phyloP scores from a whole-genome alignment of 2,113 vertebrate genomes.

The Sturnus vulgaris region DNA sequence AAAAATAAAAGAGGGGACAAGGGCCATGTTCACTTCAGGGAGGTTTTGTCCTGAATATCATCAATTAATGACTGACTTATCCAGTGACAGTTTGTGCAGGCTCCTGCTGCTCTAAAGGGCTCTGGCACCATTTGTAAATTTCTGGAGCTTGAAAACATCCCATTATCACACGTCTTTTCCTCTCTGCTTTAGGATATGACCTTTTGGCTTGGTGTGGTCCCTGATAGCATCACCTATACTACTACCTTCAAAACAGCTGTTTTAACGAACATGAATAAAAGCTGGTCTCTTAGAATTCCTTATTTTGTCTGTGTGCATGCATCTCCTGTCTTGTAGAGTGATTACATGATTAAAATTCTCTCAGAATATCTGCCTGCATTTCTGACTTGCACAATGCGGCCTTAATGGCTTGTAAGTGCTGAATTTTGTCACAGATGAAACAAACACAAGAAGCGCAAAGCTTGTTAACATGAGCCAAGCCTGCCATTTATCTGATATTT shows the following conservation, averaged over 20 bases:
- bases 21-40: background rate
- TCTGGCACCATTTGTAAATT: background rate
- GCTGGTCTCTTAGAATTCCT: background rate
- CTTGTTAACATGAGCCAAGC: conserved; percentile 55
- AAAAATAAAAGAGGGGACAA: background rate
- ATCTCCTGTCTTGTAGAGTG: conserved; percentile 6
- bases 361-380: conserved; percentile 41
- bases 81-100: background rate
- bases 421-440: conserved; percentile 57
- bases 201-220: background rate
- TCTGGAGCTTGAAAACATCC: background rate
- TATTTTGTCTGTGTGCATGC: background rate
- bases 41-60: background rate
- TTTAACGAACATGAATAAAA: background rate
- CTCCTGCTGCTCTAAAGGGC: background rate
- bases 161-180: background rate
- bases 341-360: conserved; percentile 47
- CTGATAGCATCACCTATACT: background rate
- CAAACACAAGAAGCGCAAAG: conserved; percentile 21
- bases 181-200: background rate
- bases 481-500: conserved; percentile 59
- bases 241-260: background rate
- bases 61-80: background rate
- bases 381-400: conserved; percentile 42
- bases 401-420: conserved; percentile 46